Base-by-base conservation (phyloP, 2,888 invertebrate species). In the Sphinx pinastri region DNA sequence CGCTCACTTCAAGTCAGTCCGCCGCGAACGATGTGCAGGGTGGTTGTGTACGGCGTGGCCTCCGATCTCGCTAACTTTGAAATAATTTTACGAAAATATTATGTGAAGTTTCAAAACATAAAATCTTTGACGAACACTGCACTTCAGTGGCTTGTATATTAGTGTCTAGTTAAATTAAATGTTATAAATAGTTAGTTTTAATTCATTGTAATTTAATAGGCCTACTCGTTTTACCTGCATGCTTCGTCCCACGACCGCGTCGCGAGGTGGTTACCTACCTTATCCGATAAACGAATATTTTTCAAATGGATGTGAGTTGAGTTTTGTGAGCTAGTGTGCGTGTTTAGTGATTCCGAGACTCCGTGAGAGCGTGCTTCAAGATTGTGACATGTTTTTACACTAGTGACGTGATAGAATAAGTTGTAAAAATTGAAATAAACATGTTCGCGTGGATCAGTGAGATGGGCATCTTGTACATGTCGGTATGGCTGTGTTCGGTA, bases 281-380 rank as follows among this genome's bases (percentile, higher is more conserved):
- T 91, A 90, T 92, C 89, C 92, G 91, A 92, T 91, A 92, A 93
- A 93, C 92, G 93, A 88, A 93, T 89, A 91, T 90, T 92, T 93
- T 93, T 93, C 91, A 93, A 93, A 94, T 94, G 92, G 91, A 92
- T 92, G 92, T 92, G 92, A 89, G 90, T 91, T 87, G 82, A 88
- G 87, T 88, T 85, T 79, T 89, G 93, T 91, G 38, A 38, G 92
- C 89, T 90, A 89, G 92, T 92, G 93, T 91, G 88, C 88, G 91
- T 92, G 90, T 84, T 89, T 86, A 88, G 90, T 86, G 80, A 81
- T 84, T 86, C 84, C 84, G 84, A 87, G 81, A 90, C 91, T 84
- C 81, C 84, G 87, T 88, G 87, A 88, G 88, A 90, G 88, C 85
- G 80, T 85, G 84, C 76, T 84, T 80, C 84, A 78, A 82, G 85